Conservation (phyloP, 2,797 vertebrate species). For the Petrocephalus schoutedeni region DNA sequence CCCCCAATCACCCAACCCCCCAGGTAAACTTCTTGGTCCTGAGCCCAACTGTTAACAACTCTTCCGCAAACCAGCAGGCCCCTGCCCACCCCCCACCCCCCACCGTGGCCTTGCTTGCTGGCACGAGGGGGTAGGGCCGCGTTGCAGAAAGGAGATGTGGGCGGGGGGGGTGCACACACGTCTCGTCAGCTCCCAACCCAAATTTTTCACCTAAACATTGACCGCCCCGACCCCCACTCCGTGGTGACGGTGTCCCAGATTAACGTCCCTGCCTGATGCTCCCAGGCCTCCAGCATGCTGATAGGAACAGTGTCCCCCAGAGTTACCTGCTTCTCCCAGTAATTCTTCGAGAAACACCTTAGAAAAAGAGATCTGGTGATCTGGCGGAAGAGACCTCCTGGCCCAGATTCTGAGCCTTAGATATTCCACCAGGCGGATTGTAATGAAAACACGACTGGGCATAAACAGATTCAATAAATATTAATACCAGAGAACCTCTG, state of each 20-base stretch:
- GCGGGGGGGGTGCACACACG: too few relatives aligned
- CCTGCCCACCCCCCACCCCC: too few relatives aligned
- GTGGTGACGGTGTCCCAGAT: not conserved
- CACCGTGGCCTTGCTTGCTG: too few relatives aligned
- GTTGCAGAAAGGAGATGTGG: too few relatives aligned
- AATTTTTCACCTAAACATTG: not conserved
- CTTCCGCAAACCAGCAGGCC: not conserved
- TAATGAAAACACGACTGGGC: not conserved
- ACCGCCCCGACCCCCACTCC: not conserved
- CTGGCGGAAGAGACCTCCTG: not conserved
- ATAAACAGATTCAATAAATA: not conserved
- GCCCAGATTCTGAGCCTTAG: not conserved
- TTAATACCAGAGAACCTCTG: not conserved
- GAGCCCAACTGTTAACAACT: not conserved
- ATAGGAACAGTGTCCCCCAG: constrained; percentile 68
- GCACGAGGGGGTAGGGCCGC: too few relatives aligned
- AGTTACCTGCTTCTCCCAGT: constrained; percentile 34
- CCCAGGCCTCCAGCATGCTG: constrained; percentile 31
- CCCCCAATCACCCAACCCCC: not conserved
- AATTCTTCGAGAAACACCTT: not conserved
- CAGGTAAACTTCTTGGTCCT: not conserved
- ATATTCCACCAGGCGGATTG: not conserved
- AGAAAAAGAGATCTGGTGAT: not conserved
- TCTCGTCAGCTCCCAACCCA: not conserved
- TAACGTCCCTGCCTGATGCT: not conserved